phyloP scores from a whole-genome alignment of 1,140 invertebrate genomes.

The Pseudoatta argentina region DNA sequence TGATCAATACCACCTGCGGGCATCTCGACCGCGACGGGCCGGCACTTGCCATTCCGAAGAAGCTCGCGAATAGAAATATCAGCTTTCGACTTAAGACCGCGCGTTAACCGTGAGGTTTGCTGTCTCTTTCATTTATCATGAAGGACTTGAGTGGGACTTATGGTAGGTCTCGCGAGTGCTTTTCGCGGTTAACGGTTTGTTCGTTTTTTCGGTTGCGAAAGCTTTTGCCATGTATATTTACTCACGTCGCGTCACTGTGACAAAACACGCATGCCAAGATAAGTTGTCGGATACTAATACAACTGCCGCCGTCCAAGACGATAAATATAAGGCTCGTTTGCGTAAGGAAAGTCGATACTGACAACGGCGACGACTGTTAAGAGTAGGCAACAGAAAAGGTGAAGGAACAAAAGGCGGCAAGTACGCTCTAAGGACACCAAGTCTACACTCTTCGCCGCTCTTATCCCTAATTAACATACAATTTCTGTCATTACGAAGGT shows the following conservation, averaged over 20 bases:
- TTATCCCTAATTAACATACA: slow-evolving; percentile 76
- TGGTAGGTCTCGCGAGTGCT: background rate
- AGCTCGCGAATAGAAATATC: slow-evolving; percentile 57
- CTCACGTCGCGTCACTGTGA: background rate
- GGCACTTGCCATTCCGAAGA: slow-evolving; percentile 22
- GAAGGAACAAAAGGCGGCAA: background rate
- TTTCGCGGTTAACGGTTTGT: background rate
- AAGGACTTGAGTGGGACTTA: background rate
- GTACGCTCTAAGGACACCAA: slow-evolving; percentile 22
- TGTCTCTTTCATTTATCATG: slow-evolving; percentile 21
- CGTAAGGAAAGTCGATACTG: slow-evolving; percentile 47
- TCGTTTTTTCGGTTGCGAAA: background rate
- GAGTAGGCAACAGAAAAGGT: slow-evolving; percentile 12
- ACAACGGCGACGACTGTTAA: background rate
- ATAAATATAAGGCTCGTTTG: slow-evolving; percentile 59
- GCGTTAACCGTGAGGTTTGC: background rate
- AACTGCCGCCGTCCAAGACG: background rate
- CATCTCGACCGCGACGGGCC: slow-evolving; percentile 25
- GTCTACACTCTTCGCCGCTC: slow-evolving; percentile 41
- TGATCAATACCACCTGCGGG: slow-evolving; percentile 60
- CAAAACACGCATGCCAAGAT: slow-evolving; percentile 8
- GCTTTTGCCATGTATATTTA: background rate
- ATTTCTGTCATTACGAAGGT: slow-evolving; percentile 72
- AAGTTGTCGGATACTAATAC: slow-evolving; percentile 17
- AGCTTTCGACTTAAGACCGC: slow-evolving; percentile 7